Percentiles rank a stretch among this genome's conserved stretches.
phyloP scores from a whole-genome alignment of 2,888 invertebrate species.

The Eupeodes latifasciatus region DNA sequence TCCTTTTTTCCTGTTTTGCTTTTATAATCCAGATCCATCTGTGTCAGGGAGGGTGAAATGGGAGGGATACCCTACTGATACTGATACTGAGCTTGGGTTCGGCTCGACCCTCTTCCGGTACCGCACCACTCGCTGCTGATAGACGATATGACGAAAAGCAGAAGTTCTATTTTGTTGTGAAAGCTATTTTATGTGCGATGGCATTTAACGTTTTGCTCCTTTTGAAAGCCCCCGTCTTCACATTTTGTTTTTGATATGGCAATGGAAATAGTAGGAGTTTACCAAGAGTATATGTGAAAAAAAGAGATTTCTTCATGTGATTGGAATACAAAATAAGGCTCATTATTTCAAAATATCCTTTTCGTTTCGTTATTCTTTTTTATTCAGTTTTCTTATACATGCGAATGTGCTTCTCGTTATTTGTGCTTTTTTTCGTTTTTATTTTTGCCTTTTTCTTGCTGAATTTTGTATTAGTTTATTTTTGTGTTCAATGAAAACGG shows the following conservation, averaged over 20 bases:
- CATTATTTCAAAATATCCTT: constrained; percentile 76
- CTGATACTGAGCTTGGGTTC: constrained; percentile 20
- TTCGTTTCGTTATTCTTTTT: constrained; percentile 28
- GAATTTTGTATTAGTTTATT: constrained; percentile 28
- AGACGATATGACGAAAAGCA: constrained; percentile 48
- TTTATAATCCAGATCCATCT: constrained; percentile 71
- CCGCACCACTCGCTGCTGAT: background rate
- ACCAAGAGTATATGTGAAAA: constrained; percentile 56
- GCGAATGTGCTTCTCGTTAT: constrained; percentile 65
- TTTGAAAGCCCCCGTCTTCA: constrained; percentile 50
- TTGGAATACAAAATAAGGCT: constrained; percentile 76
- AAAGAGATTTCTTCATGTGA: constrained; percentile 76
- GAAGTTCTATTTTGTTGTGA: constrained; percentile 73
- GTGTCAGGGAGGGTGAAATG: constrained; percentile 21
- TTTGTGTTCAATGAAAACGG: background rate
- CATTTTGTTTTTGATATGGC: constrained; percentile 49
- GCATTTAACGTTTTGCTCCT: constrained; percentile 76
- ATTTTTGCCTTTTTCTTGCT: constrained; percentile 10
- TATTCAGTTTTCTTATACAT: constrained; percentile 33
- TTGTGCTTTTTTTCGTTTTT: background rate
- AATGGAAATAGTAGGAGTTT: background rate
- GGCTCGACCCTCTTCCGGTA: background rate
- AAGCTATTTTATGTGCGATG: constrained; percentile 72
- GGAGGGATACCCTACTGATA: constrained; percentile 40
- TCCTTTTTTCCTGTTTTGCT: constrained; percentile 33